Evolutionary conservation across 2,888 invertebrate species (phyloP).

Genomic region (Tipula helvola): DNA sequence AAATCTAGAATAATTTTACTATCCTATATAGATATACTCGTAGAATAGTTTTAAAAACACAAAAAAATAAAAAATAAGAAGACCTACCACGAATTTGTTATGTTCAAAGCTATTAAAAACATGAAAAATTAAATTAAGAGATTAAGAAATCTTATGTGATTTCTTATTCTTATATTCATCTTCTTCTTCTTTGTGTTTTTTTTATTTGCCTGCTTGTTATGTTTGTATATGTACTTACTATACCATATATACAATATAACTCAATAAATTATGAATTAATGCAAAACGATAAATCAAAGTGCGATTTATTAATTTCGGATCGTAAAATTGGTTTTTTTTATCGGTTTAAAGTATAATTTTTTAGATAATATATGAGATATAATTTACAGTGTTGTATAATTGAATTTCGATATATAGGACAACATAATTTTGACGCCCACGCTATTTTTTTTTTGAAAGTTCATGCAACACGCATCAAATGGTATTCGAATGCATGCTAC

Average conservation of each 20-base stretch:
- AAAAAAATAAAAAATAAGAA: background rate
- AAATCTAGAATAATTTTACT: background rate
- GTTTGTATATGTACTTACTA: background rate
- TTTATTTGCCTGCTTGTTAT: background rate
- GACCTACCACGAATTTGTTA: background rate
- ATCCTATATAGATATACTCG: background rate
- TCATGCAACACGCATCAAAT: too few relatives aligned
- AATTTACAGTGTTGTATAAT: background rate
- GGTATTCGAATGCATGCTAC: too few relatives aligned
- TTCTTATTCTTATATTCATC: background rate
- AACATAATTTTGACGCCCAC: background rate
- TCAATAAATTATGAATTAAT: background rate
- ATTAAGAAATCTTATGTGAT: conserved; percentile 4
- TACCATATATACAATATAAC: background rate
- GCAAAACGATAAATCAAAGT: background rate
- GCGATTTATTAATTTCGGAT: background rate
- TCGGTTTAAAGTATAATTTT: background rate
- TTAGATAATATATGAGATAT: background rate
- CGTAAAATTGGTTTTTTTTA: background rate
- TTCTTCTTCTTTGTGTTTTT: background rate
- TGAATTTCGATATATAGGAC: background rate
- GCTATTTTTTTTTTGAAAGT: background rate
- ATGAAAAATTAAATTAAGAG: conserved; percentile 4
- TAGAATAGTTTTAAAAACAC: background rate
- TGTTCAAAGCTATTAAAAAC: conserved; percentile 4